Base-by-base conservation (phyloP, 2,113 vertebrate genomes). In the Perca flavescens region DNA sequence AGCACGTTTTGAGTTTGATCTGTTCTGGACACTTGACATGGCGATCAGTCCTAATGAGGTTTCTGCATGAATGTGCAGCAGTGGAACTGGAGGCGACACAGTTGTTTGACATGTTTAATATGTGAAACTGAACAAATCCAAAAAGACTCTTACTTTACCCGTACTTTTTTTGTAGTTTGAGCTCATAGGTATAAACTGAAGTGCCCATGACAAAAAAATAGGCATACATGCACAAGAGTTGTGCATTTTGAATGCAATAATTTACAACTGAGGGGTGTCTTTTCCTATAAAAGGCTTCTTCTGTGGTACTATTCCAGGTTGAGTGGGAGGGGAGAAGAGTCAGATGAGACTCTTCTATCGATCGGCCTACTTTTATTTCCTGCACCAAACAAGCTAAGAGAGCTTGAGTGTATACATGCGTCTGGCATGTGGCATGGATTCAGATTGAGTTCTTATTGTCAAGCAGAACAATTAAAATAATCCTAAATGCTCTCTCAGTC, bases 361-460 rank as follows among this genome's bases (percentile, higher is more conserved):
- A 87, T 87, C 25, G 47, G 65, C 85, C 82, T 72, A 66, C 74
- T 89, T 88, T 85, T 85, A 77, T 88, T 89, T 90, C 83, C 77
- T 88, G 80, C 85, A 83, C 75, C 85, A 81, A 84, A 83, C 53
- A 75, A 84, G 52, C 72, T 75, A 52, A 28, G 56, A 63, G 60
- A 63, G 77, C 19, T 13, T 3, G 28, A 56, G 68, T 67, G 31
- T 68, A 13, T 69, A 43, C 52, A 58, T 85, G 60, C 50, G 49
- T 16, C 53, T 36, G 15, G 53, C 73, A 64, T 54, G 61, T 62
- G 52, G 47, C n/a, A n/a, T 81, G 69, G 31, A 74, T 74, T 67
- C 61, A 80, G 54, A 50, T 72, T 47, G 11, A 36, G 64, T 46
- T n/a, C 4, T 66, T 62, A 50, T 25, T 25, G 25, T 73, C 28